Evolutionary conservation across 1,140 invertebrate genomes (phyloP).

Genomic region (Notospermus geniculatus): DNA sequence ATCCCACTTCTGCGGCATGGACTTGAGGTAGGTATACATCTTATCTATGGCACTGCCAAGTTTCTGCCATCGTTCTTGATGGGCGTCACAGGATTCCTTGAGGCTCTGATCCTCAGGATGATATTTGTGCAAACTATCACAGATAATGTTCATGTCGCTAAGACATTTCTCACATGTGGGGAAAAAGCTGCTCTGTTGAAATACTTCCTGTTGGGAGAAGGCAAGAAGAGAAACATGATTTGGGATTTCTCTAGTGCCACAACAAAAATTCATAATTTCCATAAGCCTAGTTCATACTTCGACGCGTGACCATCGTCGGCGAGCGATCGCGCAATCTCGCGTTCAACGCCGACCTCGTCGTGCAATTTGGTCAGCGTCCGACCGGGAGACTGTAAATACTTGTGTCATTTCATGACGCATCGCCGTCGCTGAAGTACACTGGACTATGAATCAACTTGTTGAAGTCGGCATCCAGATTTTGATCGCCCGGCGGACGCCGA

Average conservation of each 20-base stretch:
- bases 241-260: too few relatives aligned
- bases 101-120: slow-evolving; percentile 65
- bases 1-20: slow-evolving; percentile 87
- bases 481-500: too few relatives aligned
- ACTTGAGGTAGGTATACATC: slow-evolving; percentile 73
- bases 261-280: too few relatives aligned
- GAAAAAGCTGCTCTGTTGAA: slow-evolving; percentile 66
- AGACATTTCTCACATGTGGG: slow-evolving; percentile 72
- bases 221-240: background rate
- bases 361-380: too few relatives aligned
- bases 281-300: too few relatives aligned
- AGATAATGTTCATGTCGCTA: slow-evolving; percentile 71
- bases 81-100: slow-evolving; percentile 60
- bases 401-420: background rate
- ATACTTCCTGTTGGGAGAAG: slow-evolving; percentile 56
- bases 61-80: slow-evolving; percentile 72
- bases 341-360: too few relatives aligned
- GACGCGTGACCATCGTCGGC: too few relatives aligned
- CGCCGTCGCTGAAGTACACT: too few relatives aligned
- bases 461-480: too few relatives aligned
- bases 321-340: too few relatives aligned
- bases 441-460: too few relatives aligned
- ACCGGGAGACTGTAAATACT: background rate
- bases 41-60: slow-evolving; percentile 69
- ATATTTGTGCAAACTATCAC: slow-evolving; percentile 58